Base-by-base conservation (phyloP, 2,888 invertebrate species). In the Philaethria dido region DNA sequence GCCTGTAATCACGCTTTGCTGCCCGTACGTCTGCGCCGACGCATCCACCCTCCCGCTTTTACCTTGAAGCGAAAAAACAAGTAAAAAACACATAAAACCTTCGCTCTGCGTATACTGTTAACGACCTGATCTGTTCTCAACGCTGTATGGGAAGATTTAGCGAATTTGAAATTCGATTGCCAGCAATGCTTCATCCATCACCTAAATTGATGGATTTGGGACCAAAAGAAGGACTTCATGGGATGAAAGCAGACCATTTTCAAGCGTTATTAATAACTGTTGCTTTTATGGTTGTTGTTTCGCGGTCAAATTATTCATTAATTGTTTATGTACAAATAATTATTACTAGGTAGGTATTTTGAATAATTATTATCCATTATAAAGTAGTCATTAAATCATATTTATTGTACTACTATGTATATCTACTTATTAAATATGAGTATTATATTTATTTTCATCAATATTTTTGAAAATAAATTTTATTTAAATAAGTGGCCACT, bases 141-240 rank as follows among this genome's bases (percentile, higher is more conserved):
- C 81, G 81, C 84, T 78, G 86, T 91, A 89, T 92, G 92, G 89
- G 92, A 92, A 92, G 91, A 89, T 90, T 92, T 92, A 89, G 92
- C 92, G 89, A 92, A 92, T 92, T 92, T 92, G 89, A 92, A 90
- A 90, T 89, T 89, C 88, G 90, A 91, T 90, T 86, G 88, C 86
- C 82, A 80, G 82, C 85, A 83, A 82, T 80, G 88, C 84, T 84
- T 85, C 92, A 92, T 92, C 91, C 92, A 91, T 92, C 92, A 91
- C 80, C 76, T 82, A 89, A 91, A 92, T 92, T 92, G 92, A 92
- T 92, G 92, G 88, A 92, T 90, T 90, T 76, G 84, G 89, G 86
- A 76, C 90, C 88, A 92, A 92, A 92, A 92, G 84, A 87, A 88
- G 72, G 83, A 86, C 78, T 78, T 77, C 66, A 76, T 78, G 82